phyloP scores from a whole-genome alignment of 2,113 vertebrate genomes.

The Entomyzon cyanotis region DNA sequence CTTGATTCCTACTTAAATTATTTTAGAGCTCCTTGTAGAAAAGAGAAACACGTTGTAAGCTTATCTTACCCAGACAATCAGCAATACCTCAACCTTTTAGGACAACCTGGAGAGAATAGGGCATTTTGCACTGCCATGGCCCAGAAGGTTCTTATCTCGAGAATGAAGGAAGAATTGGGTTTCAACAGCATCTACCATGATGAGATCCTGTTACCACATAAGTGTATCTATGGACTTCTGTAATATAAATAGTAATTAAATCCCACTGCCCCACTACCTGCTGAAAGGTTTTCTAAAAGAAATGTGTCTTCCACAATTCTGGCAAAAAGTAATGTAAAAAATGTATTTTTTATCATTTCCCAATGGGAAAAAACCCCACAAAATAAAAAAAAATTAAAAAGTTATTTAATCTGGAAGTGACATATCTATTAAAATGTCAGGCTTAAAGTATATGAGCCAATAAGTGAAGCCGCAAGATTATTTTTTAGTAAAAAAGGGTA shows the following conservation, averaged over 20 bases:
- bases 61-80: conserved; percentile 49
- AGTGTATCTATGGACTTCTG: neutral
- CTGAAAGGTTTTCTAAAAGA: neutral
- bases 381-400: too few relatives aligned
- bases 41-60: conserved; percentile 16
- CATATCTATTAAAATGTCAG: neutral
- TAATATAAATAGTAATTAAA: conserved; percentile 26
- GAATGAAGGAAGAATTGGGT: conserved; percentile 14
- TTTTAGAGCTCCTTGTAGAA: conserved; percentile 3
- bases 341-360: neutral
- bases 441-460: neutral
- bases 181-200: conserved; percentile 15
- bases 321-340: neutral
- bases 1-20: conserved; percentile 20
- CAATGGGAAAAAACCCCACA: neutral
- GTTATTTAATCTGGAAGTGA: neutral
- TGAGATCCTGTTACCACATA: neutral
- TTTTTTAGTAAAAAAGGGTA: neutral
- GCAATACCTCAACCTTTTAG: conserved; percentile 31
- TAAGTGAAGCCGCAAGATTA: neutral
- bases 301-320: neutral
- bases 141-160: conserved; percentile 21
- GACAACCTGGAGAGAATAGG: conserved; percentile 19
- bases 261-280: neutral
- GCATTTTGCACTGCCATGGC: neutral